Conservation (phyloP, 1,140 invertebrate species). For the Drosophila trapezifrons region DNA sequence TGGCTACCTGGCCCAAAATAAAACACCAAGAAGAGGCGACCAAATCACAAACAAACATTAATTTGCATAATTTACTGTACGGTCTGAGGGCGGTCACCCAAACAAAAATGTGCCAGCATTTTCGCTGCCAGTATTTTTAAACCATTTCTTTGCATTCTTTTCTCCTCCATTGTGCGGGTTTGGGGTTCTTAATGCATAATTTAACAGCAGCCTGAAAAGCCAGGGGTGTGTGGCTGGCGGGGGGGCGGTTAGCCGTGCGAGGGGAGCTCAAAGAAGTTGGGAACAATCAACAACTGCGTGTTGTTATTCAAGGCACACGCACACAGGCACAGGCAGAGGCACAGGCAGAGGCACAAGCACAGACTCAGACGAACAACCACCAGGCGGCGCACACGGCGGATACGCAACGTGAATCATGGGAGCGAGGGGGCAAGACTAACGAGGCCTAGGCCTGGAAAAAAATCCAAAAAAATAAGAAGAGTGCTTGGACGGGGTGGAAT, state of each 20-base stretch:
- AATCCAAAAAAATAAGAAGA: conserved; percentile 23
- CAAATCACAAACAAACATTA: conserved; percentile 77
- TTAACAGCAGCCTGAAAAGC: conserved; percentile 67
- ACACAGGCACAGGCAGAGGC: conserved; percentile 17
- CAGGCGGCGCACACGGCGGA: conserved; percentile 45
- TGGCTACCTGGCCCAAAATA: conserved; percentile 14
- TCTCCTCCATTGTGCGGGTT: conserved; percentile 33
- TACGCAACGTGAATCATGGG: conserved; percentile 58
- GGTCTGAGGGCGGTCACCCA: conserved; percentile 48
- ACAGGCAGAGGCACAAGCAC: conserved; percentile 1
- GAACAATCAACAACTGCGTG: conserved; percentile 80
- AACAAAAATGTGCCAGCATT: conserved; percentile 54
- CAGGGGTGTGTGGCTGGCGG: conserved; percentile 9
- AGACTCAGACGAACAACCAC: conserved; percentile 17
- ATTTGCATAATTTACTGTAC: conserved; percentile 76
- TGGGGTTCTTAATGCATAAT: conserved; percentile 78
- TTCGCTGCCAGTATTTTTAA: conserved; percentile 64
- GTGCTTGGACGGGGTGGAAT: not conserved
- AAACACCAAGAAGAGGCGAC: conserved; percentile 20
- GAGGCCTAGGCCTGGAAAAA: conserved; percentile 45
- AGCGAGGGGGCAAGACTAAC: conserved; percentile 49
- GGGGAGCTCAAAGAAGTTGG: conserved; percentile 62
- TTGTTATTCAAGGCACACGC: conserved; percentile 79
- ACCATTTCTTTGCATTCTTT: conserved; percentile 51
- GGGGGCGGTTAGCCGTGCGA: conserved; percentile 7